phyloP scores from a whole-genome alignment of 2,888 invertebrate species.

The Catocala fraxini region DNA sequence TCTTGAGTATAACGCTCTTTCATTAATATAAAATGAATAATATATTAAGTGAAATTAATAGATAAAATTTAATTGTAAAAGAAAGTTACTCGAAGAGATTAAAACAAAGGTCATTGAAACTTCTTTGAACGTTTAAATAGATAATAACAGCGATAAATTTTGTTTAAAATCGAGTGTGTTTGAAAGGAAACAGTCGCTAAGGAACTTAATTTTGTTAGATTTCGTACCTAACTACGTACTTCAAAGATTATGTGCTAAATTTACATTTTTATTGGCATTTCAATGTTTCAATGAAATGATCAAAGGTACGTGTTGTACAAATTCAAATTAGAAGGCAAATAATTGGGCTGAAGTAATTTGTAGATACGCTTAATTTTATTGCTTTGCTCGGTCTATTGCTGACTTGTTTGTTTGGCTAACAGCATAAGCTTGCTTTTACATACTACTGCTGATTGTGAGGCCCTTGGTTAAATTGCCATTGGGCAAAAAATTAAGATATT shows the following conservation, averaged over 20 bases:
- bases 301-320: slow-evolving; percentile 22
- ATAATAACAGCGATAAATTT: slow-evolving; percentile 20
- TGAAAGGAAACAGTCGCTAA: slow-evolving; percentile 12
- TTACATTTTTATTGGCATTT: slow-evolving; percentile 41
- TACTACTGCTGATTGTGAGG: too few relatives aligned
- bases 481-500: too few relatives aligned
- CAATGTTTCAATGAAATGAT: slow-evolving; percentile 30
- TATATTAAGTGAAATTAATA: too few relatives aligned
- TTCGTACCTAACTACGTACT: too few relatives aligned
- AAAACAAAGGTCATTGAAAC: slow-evolving; percentile 15
- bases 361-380: too few relatives aligned
- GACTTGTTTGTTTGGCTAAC: not conserved
- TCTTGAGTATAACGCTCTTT: too few relatives aligned
- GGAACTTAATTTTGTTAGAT: slow-evolving; percentile 20
- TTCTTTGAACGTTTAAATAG: slow-evolving; percentile 14
- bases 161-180: slow-evolving; percentile 23
- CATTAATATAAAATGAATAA: too few relatives aligned
- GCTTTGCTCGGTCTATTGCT: not conserved
- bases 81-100: not conserved
- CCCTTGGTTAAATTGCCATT: too few relatives aligned
- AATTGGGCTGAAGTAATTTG: slow-evolving; percentile 8
- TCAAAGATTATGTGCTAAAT: slow-evolving; percentile 23
- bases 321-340: slow-evolving; percentile 29
- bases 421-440: too few relatives aligned
- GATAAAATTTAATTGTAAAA: too few relatives aligned